Conservation (phyloP, 2,888 invertebrate genomes). For the Diabrotica balteata region DNA sequence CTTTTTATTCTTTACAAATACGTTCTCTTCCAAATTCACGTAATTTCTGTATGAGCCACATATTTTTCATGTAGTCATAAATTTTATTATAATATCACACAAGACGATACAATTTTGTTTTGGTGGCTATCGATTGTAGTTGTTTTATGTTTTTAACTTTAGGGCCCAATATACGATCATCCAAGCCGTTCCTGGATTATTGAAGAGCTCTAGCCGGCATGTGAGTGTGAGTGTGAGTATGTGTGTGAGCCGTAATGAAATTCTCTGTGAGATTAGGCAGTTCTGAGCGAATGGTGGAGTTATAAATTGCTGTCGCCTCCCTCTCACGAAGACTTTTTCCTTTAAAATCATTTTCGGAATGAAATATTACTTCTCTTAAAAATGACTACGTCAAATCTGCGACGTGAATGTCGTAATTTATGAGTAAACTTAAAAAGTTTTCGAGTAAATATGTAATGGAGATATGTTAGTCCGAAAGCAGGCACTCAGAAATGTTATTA, state of each 20-base stretch:
- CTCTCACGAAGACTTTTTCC: conserved; percentile 14
- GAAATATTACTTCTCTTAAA: conserved; percentile 29
- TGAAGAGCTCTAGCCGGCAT: neutral
- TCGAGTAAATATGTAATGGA: conserved; percentile 19
- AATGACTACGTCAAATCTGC: conserved; percentile 28
- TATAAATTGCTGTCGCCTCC: conserved; percentile 28
- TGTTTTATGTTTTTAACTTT: too few species aligned
- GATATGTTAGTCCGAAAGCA: conserved; percentile 11
- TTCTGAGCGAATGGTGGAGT: conserved; percentile 24
- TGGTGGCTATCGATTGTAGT: too few species aligned
- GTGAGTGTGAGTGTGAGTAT: neutral
- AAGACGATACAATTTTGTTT: too few species aligned
- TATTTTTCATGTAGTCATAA: too few species aligned
- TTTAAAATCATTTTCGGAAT: conserved; percentile 26
- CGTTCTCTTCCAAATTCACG: too few species aligned
- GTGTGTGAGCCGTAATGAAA: conserved; percentile 22
- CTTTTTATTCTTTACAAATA: too few species aligned
- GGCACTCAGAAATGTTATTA: neutral
- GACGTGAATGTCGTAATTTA: conserved; percentile 29
- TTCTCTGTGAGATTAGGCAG: conserved; percentile 26
- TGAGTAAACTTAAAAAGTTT: conserved; percentile 26
- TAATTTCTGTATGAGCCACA: too few species aligned
- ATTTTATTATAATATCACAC: too few species aligned
- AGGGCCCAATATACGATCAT: too few species aligned
- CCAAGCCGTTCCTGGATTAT: conserved; percentile 7